phyloP scores from a whole-genome alignment of 2,113 vertebrate genomes.

The Carassius auratus region DNA sequence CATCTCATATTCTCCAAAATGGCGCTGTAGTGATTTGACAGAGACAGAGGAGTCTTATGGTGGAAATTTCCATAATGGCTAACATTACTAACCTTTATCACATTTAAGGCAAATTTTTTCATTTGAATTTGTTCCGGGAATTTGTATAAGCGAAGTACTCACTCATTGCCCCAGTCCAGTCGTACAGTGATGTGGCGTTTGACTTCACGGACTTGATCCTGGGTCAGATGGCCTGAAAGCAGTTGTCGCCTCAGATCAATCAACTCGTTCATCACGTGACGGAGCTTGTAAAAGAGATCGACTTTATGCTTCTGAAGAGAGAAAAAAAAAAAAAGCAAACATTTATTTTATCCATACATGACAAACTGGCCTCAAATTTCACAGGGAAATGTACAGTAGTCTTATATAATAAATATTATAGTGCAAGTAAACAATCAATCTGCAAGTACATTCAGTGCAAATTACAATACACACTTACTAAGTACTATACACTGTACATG shows the following conservation, averaged over 20 bases:
- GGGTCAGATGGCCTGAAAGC: slow-evolving; percentile 92
- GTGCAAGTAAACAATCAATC: background rate
- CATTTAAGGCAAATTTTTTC: background rate
- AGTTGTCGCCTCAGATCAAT: slow-evolving; percentile 95
- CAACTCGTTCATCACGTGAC: slow-evolving; percentile 97
- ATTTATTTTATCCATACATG: background rate
- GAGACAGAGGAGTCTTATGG: background rate
- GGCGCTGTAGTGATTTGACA: too few relatives aligned
- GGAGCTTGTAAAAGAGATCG: slow-evolving; percentile 97
- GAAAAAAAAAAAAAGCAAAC: background rate
- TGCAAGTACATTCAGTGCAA: background rate
- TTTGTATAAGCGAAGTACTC: slow-evolving; percentile 67
- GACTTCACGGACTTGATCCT: slow-evolving; percentile 94
- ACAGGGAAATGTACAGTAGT: background rate
- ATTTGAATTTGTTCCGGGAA: background rate
- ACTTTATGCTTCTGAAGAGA: slow-evolving; percentile 91
- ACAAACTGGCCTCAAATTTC: background rate
- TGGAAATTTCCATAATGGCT: background rate
- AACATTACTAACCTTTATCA: background rate
- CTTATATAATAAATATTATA: background rate
- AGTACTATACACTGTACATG: background rate
- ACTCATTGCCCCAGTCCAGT: slow-evolving; percentile 99
- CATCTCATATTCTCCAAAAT: too few relatives aligned
- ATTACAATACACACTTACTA: background rate
- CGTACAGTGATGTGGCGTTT: slow-evolving; percentile 94